Evolutionary conservation across 1,140 invertebrate species (phyloP).

Genomic region (Trypoxylus dichotomus): DNA sequence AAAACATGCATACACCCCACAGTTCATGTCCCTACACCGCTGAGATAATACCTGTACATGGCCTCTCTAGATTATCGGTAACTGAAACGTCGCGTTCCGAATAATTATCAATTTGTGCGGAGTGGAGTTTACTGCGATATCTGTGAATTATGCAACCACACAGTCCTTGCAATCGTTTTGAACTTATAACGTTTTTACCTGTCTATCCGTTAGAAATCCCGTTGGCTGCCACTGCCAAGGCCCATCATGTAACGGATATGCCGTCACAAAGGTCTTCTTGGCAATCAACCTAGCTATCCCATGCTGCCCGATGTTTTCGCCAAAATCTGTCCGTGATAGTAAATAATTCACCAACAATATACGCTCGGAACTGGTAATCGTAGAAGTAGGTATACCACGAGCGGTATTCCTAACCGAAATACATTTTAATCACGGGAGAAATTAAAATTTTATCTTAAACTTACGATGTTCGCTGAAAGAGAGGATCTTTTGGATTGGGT

Average conservation of each 20-base stretch:
- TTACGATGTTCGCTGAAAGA: neutral
- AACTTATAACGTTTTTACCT: constrained; percentile 37
- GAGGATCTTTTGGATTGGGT: neutral
- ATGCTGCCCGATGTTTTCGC: constrained; percentile 42
- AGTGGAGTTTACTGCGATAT: too few relatives aligned
- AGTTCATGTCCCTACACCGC: too few relatives aligned
- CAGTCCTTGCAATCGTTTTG: too few relatives aligned
- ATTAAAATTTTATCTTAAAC: neutral
- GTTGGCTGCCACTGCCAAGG: constrained; percentile 42
- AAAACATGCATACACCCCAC: too few relatives aligned
- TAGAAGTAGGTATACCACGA: constrained; percentile 31
- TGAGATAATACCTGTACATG: too few relatives aligned
- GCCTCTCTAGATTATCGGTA: too few relatives aligned
- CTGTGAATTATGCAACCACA: too few relatives aligned
- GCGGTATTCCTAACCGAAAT: constrained; percentile 34
- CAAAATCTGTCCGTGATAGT: constrained; percentile 40
- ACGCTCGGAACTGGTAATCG: constrained; percentile 40
- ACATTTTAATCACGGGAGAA: neutral
- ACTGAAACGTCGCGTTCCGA: too few relatives aligned
- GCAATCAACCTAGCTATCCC: constrained; percentile 63
- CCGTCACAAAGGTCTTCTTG: constrained; percentile 59
- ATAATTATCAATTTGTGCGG: too few relatives aligned
- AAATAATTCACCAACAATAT: constrained; percentile 43
- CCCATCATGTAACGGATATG: constrained; percentile 68
- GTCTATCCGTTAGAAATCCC: constrained; percentile 52